These are phyloP conservation scores for Drosophila sp. DNA, from an alignment of 1,140 invertebrate genomes.

Conservation along the genomic window DNA sequence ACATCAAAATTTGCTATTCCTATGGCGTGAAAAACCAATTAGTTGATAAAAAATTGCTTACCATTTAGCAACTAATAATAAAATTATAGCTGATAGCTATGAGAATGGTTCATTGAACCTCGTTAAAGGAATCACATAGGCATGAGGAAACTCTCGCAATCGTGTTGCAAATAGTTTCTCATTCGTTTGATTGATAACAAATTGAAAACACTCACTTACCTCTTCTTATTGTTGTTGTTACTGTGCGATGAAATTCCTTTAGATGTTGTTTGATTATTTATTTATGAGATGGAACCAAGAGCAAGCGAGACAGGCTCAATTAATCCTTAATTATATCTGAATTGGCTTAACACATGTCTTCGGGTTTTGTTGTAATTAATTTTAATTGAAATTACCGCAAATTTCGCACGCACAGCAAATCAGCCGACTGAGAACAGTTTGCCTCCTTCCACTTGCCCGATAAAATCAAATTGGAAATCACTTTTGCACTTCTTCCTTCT, in stretches of 20 bases:
- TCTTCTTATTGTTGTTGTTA: background rate
- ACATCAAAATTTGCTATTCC: too few species aligned
- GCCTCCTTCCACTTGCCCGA: background rate
- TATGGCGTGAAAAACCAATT: too few species aligned
- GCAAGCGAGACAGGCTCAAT: constrained; percentile 32
- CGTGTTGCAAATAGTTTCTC: too few species aligned
- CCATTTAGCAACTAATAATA: too few species aligned
- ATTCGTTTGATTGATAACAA: too few species aligned
- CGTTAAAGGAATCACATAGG: too few species aligned
- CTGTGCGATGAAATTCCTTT: background rate
- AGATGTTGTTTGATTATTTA: background rate
- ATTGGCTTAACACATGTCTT: constrained; percentile 18
- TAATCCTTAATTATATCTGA: constrained; percentile 50
- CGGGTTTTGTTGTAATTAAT: constrained; percentile 34
- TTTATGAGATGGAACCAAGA: background rate
- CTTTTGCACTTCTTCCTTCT: background rate
- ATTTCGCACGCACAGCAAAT: constrained; percentile 34
- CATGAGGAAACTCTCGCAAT: too few species aligned
- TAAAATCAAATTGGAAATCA: background rate
- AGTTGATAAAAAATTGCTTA: too few species aligned
- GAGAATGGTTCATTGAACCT: too few species aligned
- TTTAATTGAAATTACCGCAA: constrained; percentile 55
- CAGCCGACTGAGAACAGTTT: background rate
- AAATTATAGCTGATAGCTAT: too few species aligned
- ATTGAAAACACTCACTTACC: background rate